phyloP scores from a whole-genome alignment of 1,140 invertebrate species.

The Sinella curviseta region DNA sequence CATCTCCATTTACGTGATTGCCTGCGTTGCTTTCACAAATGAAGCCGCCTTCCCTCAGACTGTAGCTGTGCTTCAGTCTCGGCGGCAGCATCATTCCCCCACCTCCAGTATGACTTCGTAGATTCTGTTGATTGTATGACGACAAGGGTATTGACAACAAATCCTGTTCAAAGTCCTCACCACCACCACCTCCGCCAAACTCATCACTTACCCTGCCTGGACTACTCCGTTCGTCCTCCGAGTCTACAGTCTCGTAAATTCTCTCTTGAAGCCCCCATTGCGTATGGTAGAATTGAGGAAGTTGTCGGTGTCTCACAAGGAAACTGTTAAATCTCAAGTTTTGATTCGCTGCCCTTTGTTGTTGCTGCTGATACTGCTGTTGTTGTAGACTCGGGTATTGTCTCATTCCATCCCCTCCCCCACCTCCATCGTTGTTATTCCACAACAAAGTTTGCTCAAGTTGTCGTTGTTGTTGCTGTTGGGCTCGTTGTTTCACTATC shows the following conservation, averaged over 20 bases:
- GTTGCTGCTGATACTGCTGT: not conserved
- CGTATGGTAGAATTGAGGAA: slow-evolving; percentile 13
- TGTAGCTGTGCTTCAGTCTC: not conserved
- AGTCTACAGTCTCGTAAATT: slow-evolving; percentile 48
- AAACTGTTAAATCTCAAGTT: slow-evolving; percentile 21
- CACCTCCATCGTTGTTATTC: not conserved
- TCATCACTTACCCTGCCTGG: not conserved
- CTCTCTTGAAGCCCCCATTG: slow-evolving; percentile 35
- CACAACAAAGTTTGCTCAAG: slow-evolving; percentile 12
- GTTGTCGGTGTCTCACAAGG: slow-evolving; percentile 20
- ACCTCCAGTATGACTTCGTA: not conserved
- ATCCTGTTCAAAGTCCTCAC: slow-evolving; percentile 6
- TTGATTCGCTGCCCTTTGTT: slow-evolving; percentile 1
- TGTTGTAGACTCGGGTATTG: not conserved
- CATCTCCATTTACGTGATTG: not conserved
- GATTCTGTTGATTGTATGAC: not conserved
- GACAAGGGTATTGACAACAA: not conserved
- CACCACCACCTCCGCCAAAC: slow-evolving; percentile 36
- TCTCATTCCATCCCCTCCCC: not conserved
- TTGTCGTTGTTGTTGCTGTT: not conserved
- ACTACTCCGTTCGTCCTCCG: slow-evolving; percentile 31
- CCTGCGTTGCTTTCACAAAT: not conserved
- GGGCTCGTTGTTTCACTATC: not conserved
- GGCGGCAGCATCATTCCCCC: not conserved
- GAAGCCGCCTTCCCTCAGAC: not conserved